Conservation (phyloP, 2,888 invertebrate genomes). For the Hirtodrosophila alboralis region DNA sequence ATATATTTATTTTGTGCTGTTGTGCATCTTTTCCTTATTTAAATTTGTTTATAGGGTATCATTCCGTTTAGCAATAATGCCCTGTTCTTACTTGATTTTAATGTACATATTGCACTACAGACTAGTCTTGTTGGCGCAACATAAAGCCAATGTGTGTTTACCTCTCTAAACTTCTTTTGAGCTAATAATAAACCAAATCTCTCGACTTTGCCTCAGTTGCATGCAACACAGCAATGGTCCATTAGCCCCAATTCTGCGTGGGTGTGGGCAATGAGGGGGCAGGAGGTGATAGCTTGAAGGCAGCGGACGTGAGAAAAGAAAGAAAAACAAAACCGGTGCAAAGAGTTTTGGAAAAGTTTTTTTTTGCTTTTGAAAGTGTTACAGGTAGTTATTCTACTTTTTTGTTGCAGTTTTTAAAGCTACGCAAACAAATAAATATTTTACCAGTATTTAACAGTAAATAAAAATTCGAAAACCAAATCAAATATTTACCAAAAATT, state of each 20-base stretch:
- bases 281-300: neutral
- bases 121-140: conserved; percentile 50
- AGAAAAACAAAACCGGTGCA: conserved; percentile 25
- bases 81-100: conserved; percentile 34
- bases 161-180: conserved; percentile 67
- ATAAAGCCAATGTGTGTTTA: conserved; percentile 68
- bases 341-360: conserved; percentile 15
- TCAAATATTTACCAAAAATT: no score
- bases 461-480: no score
- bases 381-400: neutral
- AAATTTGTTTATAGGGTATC: conserved; percentile 10
- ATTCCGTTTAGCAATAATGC: neutral
- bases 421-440: no score
- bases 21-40: neutral
- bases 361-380: neutral
- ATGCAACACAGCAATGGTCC: conserved; percentile 66
- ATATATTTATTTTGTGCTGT: neutral
- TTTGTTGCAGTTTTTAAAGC: no score
- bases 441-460: no score
- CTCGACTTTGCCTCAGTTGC: conserved; percentile 25
- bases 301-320: conserved; percentile 23
- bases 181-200: conserved; percentile 66
- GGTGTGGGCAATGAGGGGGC: conserved; percentile 33
- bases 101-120: conserved; percentile 28
- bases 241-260: conserved; percentile 65